These are phyloP conservation scores for Stigmatopora nigra DNA, from an alignment of 2,113 vertebrate species.

Conservation along the genomic window DNA sequence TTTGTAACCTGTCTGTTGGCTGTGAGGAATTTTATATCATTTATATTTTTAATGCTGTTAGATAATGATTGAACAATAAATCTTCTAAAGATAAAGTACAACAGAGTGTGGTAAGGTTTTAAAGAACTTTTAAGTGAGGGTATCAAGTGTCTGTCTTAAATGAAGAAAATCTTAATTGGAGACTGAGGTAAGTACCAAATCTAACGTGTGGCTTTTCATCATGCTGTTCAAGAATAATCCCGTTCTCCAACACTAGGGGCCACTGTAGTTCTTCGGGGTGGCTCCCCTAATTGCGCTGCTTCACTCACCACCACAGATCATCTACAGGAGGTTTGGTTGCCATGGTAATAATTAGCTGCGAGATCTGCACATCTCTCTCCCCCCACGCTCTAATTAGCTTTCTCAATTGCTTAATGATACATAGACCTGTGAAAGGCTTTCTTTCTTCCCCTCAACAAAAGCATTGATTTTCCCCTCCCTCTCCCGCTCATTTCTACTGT, in stretches of 20 bases:
- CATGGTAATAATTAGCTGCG: conserved; percentile 75
- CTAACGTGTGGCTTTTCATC: neutral
- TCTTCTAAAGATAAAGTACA: neutral
- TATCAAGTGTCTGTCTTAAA: neutral
- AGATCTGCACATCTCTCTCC: conserved; percentile 59
- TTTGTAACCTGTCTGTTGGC: neutral
- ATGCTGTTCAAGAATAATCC: neutral
- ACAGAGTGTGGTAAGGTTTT: neutral
- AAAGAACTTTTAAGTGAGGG: neutral
- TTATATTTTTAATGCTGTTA: neutral
- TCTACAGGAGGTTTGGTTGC: conserved; percentile 65
- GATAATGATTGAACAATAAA: neutral
- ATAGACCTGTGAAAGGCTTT: conserved; percentile 75
- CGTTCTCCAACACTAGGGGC: conserved; percentile 60
- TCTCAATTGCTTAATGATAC: conserved; percentile 79
- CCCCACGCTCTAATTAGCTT: conserved; percentile 72
- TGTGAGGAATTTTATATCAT: neutral
- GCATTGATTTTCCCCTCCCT: conserved; percentile 66
- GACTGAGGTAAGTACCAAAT: neutral
- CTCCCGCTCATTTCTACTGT: conserved; percentile 67
- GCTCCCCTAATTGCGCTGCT: conserved; percentile 11
- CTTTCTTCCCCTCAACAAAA: conserved; percentile 72
- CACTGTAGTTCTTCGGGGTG: conserved; percentile 47
- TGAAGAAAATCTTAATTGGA: neutral
- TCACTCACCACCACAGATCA: conserved; percentile 52